Conservation (phyloP, 2,797 vertebrate genomes). For the Morelia viridis region DNA sequence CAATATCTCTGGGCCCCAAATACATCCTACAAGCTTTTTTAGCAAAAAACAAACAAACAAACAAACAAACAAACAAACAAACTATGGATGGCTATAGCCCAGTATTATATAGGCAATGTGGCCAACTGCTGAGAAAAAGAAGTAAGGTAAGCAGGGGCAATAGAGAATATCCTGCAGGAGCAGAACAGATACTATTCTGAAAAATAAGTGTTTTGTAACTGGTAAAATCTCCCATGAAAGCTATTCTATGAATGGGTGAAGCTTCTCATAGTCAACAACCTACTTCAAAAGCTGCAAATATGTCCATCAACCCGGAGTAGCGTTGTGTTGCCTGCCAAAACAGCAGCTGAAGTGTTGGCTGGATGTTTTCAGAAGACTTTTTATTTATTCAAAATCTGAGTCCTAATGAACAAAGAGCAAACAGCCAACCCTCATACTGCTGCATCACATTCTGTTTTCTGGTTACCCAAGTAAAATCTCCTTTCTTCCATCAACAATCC, state of each 20-base stretch:
- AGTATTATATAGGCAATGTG: neutral
- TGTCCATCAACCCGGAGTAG: neutral
- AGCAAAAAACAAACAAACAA: neutral
- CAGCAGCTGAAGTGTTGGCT: neutral
- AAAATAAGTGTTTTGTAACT: neutral
- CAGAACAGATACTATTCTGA: neutral
- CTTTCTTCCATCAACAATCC: neutral
- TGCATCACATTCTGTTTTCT: neutral
- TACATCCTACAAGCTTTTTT: neutral
- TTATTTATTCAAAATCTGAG: neutral
- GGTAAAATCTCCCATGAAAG: neutral
- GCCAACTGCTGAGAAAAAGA: neutral
- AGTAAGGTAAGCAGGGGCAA: neutral
- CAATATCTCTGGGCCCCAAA: no score
- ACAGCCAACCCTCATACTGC: neutral
- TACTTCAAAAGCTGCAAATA: neutral
- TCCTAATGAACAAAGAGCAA: neutral
- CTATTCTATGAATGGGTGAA: neutral
- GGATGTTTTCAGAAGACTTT: neutral
- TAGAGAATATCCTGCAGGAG: neutral
- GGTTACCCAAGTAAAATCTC: neutral
- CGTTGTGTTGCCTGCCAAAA: neutral
- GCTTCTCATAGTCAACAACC: neutral
- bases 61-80: neutral
- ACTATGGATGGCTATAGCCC: neutral